A percentile compares a stretch with the other conserved stretches of the same genome.
Evolutionary conservation across 2,888 invertebrate species (phyloP).

Genomic region (Mimas tiliae): DNA sequence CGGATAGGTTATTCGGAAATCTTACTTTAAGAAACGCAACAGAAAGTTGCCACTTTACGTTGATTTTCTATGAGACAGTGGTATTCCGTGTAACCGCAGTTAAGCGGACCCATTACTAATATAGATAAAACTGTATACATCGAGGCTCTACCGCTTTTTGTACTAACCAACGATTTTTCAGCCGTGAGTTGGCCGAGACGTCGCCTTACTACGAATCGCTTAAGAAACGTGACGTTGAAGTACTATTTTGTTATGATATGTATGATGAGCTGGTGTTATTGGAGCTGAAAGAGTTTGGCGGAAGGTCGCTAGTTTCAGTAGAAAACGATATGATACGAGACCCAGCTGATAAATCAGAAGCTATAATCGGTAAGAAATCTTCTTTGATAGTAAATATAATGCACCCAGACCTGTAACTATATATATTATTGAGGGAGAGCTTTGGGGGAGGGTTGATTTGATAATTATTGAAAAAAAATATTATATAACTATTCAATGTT

Average conservation of each 20-base stretch:
- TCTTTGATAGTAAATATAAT: too few species aligned
- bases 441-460: too few species aligned
- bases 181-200: slow-evolving; percentile 95
- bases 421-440: too few species aligned
- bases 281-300: slow-evolving; percentile 93
- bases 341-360: slow-evolving; percentile 81
- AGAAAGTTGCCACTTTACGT: too few species aligned
- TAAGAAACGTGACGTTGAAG: slow-evolving; percentile 94
- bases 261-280: slow-evolving; percentile 97
- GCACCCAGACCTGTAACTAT: background rate
- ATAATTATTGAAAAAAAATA: too few species aligned
- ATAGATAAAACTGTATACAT: too few species aligned
- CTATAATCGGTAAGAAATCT: slow-evolving; percentile 84
- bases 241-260: slow-evolving; percentile 98
- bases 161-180: slow-evolving; percentile 58
- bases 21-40: too few species aligned
- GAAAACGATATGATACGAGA: slow-evolving; percentile 96
- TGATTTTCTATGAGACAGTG: too few species aligned
- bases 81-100: too few species aligned
- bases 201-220: slow-evolving; percentile 98
- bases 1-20: too few species aligned
- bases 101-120: too few species aligned
- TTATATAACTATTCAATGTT: too few species aligned
- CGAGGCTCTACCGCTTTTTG: background rate
- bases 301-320: slow-evolving; percentile 91